Evolutionary conservation across 2,113 vertebrate species (phyloP).

Genomic region (Setophaga petechia): DNA sequence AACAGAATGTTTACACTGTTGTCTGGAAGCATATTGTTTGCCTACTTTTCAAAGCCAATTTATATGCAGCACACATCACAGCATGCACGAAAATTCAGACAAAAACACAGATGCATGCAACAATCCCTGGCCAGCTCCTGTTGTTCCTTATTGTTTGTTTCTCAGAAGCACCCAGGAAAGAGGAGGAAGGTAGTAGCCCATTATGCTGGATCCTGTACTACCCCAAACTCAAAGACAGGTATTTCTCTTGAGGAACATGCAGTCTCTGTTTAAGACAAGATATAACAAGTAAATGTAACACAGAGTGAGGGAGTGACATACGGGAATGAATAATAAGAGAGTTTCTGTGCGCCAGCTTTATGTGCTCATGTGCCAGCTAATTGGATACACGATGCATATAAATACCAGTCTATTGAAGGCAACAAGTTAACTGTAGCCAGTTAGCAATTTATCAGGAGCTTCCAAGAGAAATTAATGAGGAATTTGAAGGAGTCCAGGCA

Average conservation of each 20-base stretch:
- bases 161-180: neutral
- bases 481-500: neutral
- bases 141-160: neutral
- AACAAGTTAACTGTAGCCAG: constrained; percentile 4
- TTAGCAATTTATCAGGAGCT: neutral
- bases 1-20: constrained; percentile 49
- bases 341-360: constrained; percentile 27
- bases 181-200: neutral
- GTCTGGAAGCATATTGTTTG: constrained; percentile 57
- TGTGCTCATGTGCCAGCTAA: constrained; percentile 3
- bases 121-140: neutral
- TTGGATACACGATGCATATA: constrained; percentile 30
- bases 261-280: neutral
- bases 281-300: neutral
- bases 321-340: constrained; percentile 50
- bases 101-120: constrained; percentile 63
- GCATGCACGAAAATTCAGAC: constrained; percentile 66
- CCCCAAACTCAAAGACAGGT: neutral
- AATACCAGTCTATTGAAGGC: constrained; percentile 5
- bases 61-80: constrained; percentile 66
- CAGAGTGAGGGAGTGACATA: constrained; percentile 32
- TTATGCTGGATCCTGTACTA: neutral
- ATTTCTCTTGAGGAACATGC: neutral
- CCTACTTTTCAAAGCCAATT: constrained; percentile 53
- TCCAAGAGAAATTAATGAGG: neutral